Percentiles rank a stretch among this genome's conserved stretches.
These are phyloP conservation scores for Sarcoramphus papa DNA, from an alignment of 2,797 vertebrate species.

Conservation along the genomic window DNA sequence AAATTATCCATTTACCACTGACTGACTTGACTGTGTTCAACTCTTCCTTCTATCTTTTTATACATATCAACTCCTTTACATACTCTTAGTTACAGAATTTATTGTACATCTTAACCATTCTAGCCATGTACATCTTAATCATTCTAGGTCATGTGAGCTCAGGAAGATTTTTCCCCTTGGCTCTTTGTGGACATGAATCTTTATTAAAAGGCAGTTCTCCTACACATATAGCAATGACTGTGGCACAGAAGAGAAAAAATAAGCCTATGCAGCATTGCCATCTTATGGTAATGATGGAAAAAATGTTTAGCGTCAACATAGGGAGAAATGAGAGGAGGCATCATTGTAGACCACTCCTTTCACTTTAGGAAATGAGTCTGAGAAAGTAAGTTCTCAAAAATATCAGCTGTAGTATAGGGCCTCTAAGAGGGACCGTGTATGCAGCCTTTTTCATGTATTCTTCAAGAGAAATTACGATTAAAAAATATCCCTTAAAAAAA, in stretches of 20 bases:
- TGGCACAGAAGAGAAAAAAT: neutral
- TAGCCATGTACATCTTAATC: neutral
- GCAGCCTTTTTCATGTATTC: neutral
- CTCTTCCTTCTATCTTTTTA: neutral
- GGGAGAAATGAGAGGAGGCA: neutral
- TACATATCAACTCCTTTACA: neutral
- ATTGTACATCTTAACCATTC: neutral
- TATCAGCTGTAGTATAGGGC: neutral
- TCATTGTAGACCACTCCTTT: neutral
- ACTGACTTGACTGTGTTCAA: neutral
- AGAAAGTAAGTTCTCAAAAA: neutral
- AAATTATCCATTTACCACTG: neutral
- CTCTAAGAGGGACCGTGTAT: neutral
- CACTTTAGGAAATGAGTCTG: neutral
- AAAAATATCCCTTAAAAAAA: neutral
- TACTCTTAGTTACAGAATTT: neutral
- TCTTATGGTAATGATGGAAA: neutral
- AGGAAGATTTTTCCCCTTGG: neutral
- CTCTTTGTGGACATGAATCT: neutral
- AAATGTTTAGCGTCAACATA: neutral
- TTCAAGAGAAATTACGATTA: neutral
- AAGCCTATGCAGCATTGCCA: neutral
- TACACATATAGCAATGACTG: neutral
- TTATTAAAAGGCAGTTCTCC: neutral
- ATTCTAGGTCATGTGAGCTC: neutral